Evolutionary conservation across 2,113 vertebrate species (phyloP).

Genomic region (Heliornis fulica): DNA sequence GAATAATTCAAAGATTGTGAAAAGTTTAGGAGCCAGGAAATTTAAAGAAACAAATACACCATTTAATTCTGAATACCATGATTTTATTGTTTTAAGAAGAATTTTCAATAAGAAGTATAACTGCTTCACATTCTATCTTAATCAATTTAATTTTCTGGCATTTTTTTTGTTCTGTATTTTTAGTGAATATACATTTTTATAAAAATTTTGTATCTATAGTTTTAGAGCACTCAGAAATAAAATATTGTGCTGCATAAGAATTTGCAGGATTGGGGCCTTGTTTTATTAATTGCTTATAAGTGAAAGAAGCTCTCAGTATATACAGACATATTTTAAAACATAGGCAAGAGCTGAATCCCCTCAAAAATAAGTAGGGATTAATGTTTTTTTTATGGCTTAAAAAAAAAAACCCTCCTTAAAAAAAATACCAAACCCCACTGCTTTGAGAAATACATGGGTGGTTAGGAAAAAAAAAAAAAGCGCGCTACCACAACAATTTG

Average conservation of each 20-base stretch:
- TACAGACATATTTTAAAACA: neutral
- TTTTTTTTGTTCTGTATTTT: neutral
- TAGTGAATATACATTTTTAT: neutral
- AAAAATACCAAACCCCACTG: neutral
- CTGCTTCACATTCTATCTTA: neutral
- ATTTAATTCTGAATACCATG: neutral
- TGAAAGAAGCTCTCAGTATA: neutral
- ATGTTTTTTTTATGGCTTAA: neutral
- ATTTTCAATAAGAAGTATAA: neutral
- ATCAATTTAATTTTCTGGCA: neutral
- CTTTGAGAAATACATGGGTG: neutral
- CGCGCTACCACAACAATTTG: neutral
- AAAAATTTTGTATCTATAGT: neutral
- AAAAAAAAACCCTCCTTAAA: neutral
- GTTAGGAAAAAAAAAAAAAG: no score
- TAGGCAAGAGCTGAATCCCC: neutral
- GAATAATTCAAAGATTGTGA: neutral
- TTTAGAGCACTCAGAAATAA: neutral
- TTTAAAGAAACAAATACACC: neutral
- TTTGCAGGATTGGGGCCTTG: neutral
- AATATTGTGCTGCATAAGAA: neutral
- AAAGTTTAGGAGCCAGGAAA: slow-evolving; percentile 29
- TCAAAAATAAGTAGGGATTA: neutral
- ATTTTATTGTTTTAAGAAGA: neutral
- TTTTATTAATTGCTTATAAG: neutral